Conservation (phyloP, 2,888 invertebrate species). For the Ophioninae sp. region DNA sequence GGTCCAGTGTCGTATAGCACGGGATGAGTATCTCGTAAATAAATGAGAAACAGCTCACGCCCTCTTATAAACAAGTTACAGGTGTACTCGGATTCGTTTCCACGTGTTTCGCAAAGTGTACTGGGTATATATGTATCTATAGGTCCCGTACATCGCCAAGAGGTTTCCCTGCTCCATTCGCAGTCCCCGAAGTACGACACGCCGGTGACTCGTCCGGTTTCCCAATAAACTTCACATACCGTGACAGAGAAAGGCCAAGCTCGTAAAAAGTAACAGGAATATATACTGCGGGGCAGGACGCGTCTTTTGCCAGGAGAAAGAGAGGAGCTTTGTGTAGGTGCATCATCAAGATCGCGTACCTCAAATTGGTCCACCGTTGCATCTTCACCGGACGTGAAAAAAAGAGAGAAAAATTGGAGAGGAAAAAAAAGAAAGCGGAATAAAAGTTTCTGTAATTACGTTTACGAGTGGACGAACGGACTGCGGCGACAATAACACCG, state of each 20-base stretch:
- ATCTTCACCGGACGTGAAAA: constrained; percentile 53
- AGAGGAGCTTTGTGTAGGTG: background rate
- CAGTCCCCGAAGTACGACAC: constrained; percentile 21
- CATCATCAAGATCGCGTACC: background rate
- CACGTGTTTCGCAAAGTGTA: constrained; percentile 4
- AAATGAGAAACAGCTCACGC: constrained; percentile 41
- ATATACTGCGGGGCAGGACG: constrained; percentile 13
- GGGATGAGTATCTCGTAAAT: constrained; percentile 39
- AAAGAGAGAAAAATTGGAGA: constrained; percentile 9
- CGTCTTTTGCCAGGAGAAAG: background rate
- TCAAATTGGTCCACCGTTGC: constrained; percentile 22
- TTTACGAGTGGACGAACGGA: constrained; percentile 71
- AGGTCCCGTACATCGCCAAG: constrained; percentile 7
- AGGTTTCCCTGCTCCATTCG: constrained; percentile 14
- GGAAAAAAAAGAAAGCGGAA: constrained; percentile 35
- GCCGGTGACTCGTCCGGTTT: constrained; percentile 64
- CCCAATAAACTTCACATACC: constrained; percentile 71
- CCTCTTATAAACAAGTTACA: constrained; percentile 39
- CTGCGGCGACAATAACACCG: constrained; percentile 70
- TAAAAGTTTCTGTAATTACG: constrained; percentile 70
- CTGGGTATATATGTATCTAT: background rate
- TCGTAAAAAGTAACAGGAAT: constrained; percentile 74
- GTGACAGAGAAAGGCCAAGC: constrained; percentile 69
- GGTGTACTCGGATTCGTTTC: constrained; percentile 28
- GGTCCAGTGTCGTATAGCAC: background rate